Evolutionary conservation across 2,888 invertebrate genomes (phyloP).

Genomic region (Drosophila testacea): DNA sequence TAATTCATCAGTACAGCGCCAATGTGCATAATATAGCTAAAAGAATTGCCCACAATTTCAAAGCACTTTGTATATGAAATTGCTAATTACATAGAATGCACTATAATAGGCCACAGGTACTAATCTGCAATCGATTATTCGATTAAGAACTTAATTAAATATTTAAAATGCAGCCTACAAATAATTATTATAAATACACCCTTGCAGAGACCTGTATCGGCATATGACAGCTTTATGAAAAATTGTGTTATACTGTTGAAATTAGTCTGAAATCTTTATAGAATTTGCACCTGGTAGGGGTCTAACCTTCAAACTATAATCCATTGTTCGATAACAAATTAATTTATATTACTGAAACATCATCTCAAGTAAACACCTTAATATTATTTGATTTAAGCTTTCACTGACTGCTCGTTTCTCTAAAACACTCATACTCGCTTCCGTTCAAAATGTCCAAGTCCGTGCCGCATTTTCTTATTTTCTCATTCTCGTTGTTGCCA

Average conservation of each 20-base stretch:
- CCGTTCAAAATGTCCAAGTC: slow-evolving; percentile 1
- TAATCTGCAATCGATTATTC: neutral
- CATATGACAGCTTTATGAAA: too few relatives aligned
- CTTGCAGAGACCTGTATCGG: too few relatives aligned
- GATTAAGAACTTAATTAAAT: too few relatives aligned
- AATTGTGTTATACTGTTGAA: too few relatives aligned
- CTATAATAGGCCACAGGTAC: neutral
- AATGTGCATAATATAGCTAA: too few relatives aligned
- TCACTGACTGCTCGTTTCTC: neutral
- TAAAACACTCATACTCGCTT: neutral
- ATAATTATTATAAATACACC: too few relatives aligned
- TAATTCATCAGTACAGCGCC: neutral
- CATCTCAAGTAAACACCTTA: neutral
- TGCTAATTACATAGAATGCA: neutral
- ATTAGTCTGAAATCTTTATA: too few relatives aligned
- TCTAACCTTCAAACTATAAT: too few relatives aligned
- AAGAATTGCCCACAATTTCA: neutral
- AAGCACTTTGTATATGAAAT: neutral
- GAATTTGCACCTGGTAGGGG: too few relatives aligned
- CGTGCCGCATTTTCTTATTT: neutral
- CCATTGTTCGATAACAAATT: neutral
- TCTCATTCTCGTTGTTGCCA: slow-evolving; percentile 12
- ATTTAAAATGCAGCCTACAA: too few relatives aligned
- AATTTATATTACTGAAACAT: neutral
- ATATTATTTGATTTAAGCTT: neutral